phyloP scores from a whole-genome alignment of 2,113 vertebrate genomes.

The Nannobrachium achirus region DNA sequence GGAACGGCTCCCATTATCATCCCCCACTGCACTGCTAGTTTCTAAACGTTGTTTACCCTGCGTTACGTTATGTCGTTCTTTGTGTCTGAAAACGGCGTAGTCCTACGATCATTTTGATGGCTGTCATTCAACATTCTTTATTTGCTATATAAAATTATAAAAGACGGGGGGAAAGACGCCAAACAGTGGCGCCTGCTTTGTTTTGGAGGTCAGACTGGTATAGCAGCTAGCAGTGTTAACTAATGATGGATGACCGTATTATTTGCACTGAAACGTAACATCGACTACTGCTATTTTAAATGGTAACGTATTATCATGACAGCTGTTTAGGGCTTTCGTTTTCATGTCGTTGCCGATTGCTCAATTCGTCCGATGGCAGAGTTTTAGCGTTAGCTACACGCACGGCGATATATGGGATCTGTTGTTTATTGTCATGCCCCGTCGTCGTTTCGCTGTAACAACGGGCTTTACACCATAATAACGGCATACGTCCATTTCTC shows the following conservation, averaged over 20 bases:
- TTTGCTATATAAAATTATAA: too few relatives aligned
- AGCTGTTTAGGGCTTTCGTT: neutral
- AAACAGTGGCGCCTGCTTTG: conserved; percentile 17
- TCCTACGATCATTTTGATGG: too few relatives aligned
- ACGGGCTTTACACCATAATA: conserved; percentile 43
- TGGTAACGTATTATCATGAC: conserved; percentile 16
- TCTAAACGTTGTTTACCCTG: too few relatives aligned
- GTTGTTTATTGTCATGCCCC: conserved; percentile 2
- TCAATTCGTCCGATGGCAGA: neutral
- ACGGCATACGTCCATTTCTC: conserved; percentile 29
- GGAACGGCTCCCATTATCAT: too few relatives aligned
- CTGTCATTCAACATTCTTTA: too few relatives aligned
- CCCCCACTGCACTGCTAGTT: too few relatives aligned
- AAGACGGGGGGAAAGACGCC: neutral
- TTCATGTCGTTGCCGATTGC: neutral
- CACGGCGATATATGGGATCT: too few relatives aligned
- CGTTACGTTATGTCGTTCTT: too few relatives aligned
- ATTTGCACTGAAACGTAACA: neutral
- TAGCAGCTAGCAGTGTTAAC: conserved; percentile 33
- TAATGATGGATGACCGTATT: neutral
- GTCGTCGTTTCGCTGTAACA: conserved; percentile 41
- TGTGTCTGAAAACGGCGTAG: too few relatives aligned
- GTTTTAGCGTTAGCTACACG: neutral
- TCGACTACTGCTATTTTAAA: neutral
- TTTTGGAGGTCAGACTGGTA: conserved; percentile 11